phyloP scores from a whole-genome alignment of 1,140 invertebrate genomes.

The Limonius californicus region DNA sequence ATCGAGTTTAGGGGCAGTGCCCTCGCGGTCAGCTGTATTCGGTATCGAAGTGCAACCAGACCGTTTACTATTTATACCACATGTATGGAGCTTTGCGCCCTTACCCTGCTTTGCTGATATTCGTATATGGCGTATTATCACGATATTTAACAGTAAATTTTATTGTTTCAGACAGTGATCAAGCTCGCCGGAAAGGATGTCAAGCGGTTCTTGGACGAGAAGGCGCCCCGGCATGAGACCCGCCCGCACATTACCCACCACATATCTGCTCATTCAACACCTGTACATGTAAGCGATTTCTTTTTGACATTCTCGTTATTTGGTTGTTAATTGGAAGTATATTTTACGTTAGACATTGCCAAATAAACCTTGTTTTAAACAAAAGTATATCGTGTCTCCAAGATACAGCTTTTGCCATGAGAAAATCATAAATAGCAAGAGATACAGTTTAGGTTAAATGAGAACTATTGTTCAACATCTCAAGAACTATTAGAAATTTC shows the following conservation, averaged over 20 bases:
- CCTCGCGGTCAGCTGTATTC: constrained; percentile 16
- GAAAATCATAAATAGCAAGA: no score
- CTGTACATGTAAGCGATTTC: constrained; percentile 44
- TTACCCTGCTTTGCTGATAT: no score
- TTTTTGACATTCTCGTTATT: no score
- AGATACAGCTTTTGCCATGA: no score
- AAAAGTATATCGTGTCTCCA: no score
- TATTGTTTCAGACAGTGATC: constrained; percentile 41
- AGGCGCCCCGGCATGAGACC: constrained; percentile 32
- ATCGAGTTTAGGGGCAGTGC: constrained; percentile 9
- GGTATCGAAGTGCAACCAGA: neutral
- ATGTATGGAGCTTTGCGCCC: neutral
- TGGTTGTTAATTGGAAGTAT: no score
- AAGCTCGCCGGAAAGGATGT: constrained; percentile 44
- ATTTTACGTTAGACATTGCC: no score
- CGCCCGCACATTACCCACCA: constrained; percentile 44
- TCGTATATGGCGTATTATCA: no score
- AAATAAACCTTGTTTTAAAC: no score
- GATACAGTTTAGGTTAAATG: no score
- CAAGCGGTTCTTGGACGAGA: constrained; percentile 42
- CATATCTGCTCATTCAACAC: constrained; percentile 43
- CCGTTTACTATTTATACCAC: neutral
- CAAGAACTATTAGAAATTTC: no score
- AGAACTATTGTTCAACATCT: no score
- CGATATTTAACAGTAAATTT: constrained; percentile 8